Conservation (phyloP, 2,888 invertebrate genomes). For the Hypercompe scribonia region DNA sequence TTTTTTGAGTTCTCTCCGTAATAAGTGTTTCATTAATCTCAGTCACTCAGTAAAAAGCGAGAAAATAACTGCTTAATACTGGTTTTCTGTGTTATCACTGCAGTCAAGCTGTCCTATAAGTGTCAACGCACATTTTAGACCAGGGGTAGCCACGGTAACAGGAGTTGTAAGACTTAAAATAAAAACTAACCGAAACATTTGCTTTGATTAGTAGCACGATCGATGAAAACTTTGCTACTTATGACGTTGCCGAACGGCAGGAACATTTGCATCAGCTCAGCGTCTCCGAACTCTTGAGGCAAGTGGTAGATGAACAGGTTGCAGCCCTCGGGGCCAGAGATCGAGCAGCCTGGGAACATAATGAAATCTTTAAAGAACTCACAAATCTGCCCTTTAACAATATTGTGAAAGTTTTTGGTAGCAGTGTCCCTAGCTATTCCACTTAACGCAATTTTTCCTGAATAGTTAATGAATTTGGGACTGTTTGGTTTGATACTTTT, state of each 20-base stretch:
- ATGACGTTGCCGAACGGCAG: constrained; percentile 99
- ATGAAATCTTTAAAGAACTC: constrained; percentile 90
- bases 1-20: background rate
- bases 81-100: no score
- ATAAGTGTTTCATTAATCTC: background rate
- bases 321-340: constrained; percentile 99
- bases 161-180: background rate
- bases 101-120: no score
- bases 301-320: constrained; percentile 99
- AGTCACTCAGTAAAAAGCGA: background rate
- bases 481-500: background rate
- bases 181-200: constrained; percentile 98
- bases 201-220: constrained; percentile 99
- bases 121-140: no score
- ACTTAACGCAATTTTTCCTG: background rate
- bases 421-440: constrained; percentile 9
- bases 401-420: constrained; percentile 29
- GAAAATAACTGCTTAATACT: no score
- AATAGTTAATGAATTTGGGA: background rate
- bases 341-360: constrained; percentile 95
- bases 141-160: no score
- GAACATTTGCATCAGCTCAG: constrained; percentile 99
- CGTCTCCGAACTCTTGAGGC: constrained; percentile 99
- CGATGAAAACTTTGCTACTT: constrained; percentile 99
- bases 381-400: constrained; percentile 82